Base-by-base conservation (phyloP, 2,888 invertebrate species). In the Pseudococcus longispinus region DNA sequence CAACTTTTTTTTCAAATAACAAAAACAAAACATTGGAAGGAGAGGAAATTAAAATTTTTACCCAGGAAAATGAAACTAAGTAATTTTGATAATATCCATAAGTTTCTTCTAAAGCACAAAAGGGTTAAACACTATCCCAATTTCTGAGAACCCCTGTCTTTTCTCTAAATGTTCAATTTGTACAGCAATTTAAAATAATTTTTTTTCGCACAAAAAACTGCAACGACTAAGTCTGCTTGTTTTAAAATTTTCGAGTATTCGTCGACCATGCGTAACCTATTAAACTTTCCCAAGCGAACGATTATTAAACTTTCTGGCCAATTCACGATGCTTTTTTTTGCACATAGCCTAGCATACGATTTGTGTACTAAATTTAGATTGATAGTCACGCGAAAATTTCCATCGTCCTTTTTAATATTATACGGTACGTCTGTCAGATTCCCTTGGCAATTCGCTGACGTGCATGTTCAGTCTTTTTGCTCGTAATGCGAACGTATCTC, bases 201-300 rank as follows among this genome's bases (percentile, higher is more conserved):
- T 37, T 37, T 37, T 37, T 37, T 37, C 9, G 0, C 5, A 2
- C 32, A 5, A 2, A 37, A 37, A 1, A 8, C 26, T 26, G 23
- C 26, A 13, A 5, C 11, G 3, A 20, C n/a, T n/a, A n/a, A n/a
- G n/a, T n/a, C n/a, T n/a, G 11, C 29, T 20, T 5, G 4, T 13
- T 18, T 70, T 26, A 11, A 26, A 29, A 70, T 32, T 70, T 70
- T 70, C 70, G 15, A 70, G n/a, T 18, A 70, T 70, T 70, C 70
- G 18, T 70, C 70, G 70, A 70, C 70, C 70, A 70, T 29, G 70
- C 70, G 70, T 70, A 70, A 70, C 70, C 70, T 70, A 70, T 70
- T 70, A 70, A 70, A 70, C 29, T 32, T 70, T 70, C 70, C 70
- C 32, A 29, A 70, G 29, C 70, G 29, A 15, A 29, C 29, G 15